Percentiles rank a stretch among this genome's conserved stretches.
Evolutionary conservation across 1,140 invertebrate genomes (phyloP).

Genomic region (Ips nitidus): DNA sequence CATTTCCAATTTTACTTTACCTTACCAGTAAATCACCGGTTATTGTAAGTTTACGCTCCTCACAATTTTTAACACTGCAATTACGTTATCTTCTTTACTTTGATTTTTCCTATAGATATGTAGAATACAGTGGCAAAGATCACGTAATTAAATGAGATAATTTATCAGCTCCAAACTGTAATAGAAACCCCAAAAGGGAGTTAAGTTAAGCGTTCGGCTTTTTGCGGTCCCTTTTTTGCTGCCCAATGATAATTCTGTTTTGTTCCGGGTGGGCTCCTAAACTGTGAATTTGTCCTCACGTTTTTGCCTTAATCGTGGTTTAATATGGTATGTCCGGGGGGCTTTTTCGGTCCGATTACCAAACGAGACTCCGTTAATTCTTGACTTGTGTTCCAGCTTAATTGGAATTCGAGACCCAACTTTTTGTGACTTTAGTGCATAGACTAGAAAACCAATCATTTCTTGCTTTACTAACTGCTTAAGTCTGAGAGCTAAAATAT

Average conservation of each 20-base stretch:
- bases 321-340: constrained; percentile 1
- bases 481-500: no score
- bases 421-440: no score
- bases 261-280: background rate
- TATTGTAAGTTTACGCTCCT: no score
- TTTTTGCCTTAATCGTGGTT: constrained; percentile 3
- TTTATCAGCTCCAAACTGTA: background rate
- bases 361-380: background rate
- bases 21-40: no score
- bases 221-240: background rate
- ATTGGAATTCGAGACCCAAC: background rate
- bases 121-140: no score
- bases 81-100: no score
- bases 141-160: no score
- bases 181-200: background rate
- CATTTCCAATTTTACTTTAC: no score
- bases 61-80: no score
- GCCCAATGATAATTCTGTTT: constrained; percentile 2
- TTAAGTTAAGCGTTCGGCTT: background rate
- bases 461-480: no score
- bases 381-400: background rate
- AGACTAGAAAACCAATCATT: no score
- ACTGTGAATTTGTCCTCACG: constrained; percentile 1
- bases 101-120: no score
- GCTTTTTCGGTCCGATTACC: background rate